Evolutionary conservation across 2,797 vertebrate genomes (phyloP).

Genomic region (Lycodopsis pacificus): DNA sequence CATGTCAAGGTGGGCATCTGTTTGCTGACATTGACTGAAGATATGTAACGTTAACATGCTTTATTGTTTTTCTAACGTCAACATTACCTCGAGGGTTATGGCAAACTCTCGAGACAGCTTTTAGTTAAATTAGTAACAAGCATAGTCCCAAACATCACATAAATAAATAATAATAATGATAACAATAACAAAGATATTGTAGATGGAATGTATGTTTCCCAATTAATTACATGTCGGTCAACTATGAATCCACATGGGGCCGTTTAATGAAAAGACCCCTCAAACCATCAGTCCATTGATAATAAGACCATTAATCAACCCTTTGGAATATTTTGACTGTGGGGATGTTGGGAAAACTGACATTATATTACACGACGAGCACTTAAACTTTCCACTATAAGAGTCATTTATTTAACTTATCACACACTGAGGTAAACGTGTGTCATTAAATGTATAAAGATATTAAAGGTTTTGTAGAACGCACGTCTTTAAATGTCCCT

Average conservation of each 20-base stretch:
- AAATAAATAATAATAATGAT: too few relatives aligned
- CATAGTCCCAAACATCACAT: too few relatives aligned
- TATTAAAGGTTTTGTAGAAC: not conserved
- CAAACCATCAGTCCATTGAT: not conserved
- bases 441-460: not conserved
- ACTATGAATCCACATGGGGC: not conserved
- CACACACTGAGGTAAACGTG: too few relatives aligned
- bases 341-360: not conserved
- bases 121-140: too few relatives aligned
- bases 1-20: too few relatives aligned
- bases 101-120: too few relatives aligned
- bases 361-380: not conserved
- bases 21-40: too few relatives aligned
- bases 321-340: not conserved
- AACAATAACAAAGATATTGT: not conserved
- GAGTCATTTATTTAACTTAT: not conserved
- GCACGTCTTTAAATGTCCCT: not conserved
- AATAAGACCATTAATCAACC: not conserved
- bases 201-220: not conserved
- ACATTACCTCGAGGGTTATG: too few relatives aligned
- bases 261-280: not conserved
- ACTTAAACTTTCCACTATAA: not conserved
- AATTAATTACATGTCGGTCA: too few relatives aligned
- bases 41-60: too few relatives aligned
- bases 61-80: too few relatives aligned